Base-by-base conservation (phyloP, 1,140 invertebrate species). In the Antheraea pernyi region DNA sequence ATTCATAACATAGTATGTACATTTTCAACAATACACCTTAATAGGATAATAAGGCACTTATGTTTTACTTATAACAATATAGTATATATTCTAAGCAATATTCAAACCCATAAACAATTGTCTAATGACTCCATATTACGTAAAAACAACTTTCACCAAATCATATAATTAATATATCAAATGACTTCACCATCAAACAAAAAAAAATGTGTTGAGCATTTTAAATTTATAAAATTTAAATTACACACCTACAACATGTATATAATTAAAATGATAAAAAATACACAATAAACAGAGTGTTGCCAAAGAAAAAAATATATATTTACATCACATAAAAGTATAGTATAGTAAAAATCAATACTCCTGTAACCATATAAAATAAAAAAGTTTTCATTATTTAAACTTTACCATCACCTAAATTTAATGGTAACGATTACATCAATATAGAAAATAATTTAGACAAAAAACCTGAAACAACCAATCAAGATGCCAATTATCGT, bases 1-100 rank as follows among this genome's bases (percentile, higher is more conserved):
- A 78, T 76, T 86, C 85, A 83, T 88, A 91, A 91, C 87, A 87
- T 87, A 81, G 83, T 91, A 91, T 86, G 81, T 88, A 91, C 86
- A 87, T 74, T 77, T 75, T 82, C 77, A 88, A 89, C 88, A 89
- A 84, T 89, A 85, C 85, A 88, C 86, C 84, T 82, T 72, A 77
- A 74, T 77, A 84, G 76, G 78, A 82, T 76, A 79, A 82, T 83
- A 89, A 89, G 87, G 87, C 87, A 89, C 85, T 81, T 42, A 42
- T 42, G 39, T 82, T 82, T 80, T 76, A 71, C 71, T 63, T 69
- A 69, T 59, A 62, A 53, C 53, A 62, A 64, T 70, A 59, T 37
- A 53, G 65, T 74, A 65, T 72, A 76, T 69, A 71, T 68, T 64
- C 71, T 74, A 75, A 67, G 68, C 61, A 65, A 68, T 74, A 16